Evolutionary conservation across 2,113 vertebrate species (phyloP).

Genomic region (Lipophrys pholis): DNA sequence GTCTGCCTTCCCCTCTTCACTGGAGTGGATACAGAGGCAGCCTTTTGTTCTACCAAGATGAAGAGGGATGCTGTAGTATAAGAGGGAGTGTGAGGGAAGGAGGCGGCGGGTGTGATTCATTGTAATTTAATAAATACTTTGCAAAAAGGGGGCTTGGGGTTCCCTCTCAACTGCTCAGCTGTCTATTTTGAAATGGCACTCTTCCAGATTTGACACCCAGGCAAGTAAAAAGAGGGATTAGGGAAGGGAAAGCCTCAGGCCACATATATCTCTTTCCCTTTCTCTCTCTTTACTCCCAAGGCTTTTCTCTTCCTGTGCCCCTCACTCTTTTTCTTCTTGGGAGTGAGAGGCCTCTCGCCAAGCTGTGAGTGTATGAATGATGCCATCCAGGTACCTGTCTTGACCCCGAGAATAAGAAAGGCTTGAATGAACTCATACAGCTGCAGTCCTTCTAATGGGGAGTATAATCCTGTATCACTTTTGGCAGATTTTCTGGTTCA

Average conservation of each 20-base stretch:
- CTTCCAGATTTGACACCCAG: constrained; percentile 64
- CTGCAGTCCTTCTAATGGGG: constrained; percentile 18
- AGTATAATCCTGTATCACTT: constrained; percentile 50
- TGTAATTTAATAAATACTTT: constrained; percentile 71
- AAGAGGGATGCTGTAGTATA: constrained; percentile 62
- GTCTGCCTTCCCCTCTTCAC: constrained; percentile 53
- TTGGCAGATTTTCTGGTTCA: constrained; percentile 39
- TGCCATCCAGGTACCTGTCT: constrained; percentile 69
- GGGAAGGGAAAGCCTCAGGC: constrained; percentile 50
- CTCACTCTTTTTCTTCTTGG: constrained; percentile 33
- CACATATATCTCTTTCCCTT: constrained; percentile 61
- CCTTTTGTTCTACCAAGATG: constrained; percentile 72
- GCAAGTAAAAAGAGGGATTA: constrained; percentile 54
- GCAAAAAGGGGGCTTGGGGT: constrained; percentile 40
- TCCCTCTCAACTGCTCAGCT: constrained; percentile 56
- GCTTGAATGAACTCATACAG: constrained; percentile 43
- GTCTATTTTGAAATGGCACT: constrained; percentile 53
- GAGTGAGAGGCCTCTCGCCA: constrained; percentile 48
- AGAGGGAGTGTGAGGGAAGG: constrained; percentile 43
- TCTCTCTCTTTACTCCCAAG: constrained; percentile 39
- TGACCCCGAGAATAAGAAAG: constrained; percentile 45
- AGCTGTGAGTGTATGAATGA: constrained; percentile 51
- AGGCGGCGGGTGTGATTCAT: constrained; percentile 63
- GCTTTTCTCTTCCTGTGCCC: constrained; percentile 28
- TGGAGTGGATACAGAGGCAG: constrained; percentile 69